Evolutionary conservation across 2,797 vertebrate species (phyloP).

Genomic region (Natrix natrix): DNA sequence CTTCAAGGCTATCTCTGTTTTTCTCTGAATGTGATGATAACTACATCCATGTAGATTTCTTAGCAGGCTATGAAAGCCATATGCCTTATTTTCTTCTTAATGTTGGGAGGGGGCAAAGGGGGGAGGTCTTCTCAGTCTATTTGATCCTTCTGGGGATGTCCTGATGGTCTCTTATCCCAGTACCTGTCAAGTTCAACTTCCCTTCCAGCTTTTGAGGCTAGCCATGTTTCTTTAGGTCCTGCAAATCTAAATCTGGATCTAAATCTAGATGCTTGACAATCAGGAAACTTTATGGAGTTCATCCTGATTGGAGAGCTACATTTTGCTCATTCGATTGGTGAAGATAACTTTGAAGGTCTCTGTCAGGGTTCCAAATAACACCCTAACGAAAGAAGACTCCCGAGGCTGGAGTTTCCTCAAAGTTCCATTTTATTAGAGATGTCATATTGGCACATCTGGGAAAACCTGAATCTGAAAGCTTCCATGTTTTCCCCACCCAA

Average conservation of each 20-base stretch:
- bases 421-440: too few relatives aligned
- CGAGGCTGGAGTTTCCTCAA: too few relatives aligned
- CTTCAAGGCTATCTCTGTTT: background rate
- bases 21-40: too few relatives aligned
- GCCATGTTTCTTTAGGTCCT: background rate
- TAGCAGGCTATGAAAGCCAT: background rate
- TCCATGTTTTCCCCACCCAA: too few relatives aligned
- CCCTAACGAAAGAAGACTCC: too few relatives aligned
- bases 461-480: too few relatives aligned
- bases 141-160: background rate
- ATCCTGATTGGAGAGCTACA: background rate
- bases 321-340: background rate
- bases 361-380: too few relatives aligned
- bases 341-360: background rate
- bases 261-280: background rate
- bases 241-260: background rate
- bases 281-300: background rate
- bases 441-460: too few relatives aligned
- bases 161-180: background rate
- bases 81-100: background rate
- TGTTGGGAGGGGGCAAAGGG: too few relatives aligned
- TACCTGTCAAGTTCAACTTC: background rate
- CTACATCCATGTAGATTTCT: background rate
- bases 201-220: background rate
- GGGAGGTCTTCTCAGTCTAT: background rate